phyloP scores from a whole-genome alignment of 2,797 vertebrate species.

The Sebastes dallii region DNA sequence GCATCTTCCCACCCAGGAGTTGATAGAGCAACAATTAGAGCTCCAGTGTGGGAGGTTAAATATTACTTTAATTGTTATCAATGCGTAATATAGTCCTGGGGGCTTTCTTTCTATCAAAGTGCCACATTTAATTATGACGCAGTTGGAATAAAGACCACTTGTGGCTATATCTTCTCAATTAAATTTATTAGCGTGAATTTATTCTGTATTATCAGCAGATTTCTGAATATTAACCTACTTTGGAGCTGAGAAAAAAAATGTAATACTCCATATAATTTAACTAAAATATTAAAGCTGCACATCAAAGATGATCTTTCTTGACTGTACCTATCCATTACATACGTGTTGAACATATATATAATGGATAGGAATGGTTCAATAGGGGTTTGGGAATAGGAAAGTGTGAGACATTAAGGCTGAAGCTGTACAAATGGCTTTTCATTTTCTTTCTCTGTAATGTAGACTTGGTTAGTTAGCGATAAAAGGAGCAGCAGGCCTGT shows the following conservation, averaged over 20 bases:
- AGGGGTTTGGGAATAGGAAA: background rate
- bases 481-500: background rate
- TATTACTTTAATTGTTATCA: conserved; percentile 46
- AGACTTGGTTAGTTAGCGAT: background rate
- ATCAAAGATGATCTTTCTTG: conserved; percentile 7
- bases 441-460: background rate
- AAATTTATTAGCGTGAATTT: conserved; percentile 19
- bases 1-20: conserved; percentile 19
- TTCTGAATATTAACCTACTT: conserved; percentile 28
- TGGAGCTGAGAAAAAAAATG: conserved; percentile 10
- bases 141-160: conserved; percentile 12
- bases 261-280: conserved; percentile 41
- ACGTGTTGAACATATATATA: background rate
- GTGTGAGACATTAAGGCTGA: background rate
- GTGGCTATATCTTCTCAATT: conserved; percentile 7
- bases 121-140: conserved; percentile 28
- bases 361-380: background rate
- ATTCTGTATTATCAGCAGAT: conserved; percentile 39
- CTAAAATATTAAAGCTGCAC: conserved; percentile 47
- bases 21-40: conserved; percentile 58
- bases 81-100: conserved; percentile 19
- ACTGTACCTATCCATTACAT: background rate
- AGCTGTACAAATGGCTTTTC: background rate
- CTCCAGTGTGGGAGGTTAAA: conserved; percentile 38
- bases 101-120: conserved; percentile 30